phyloP scores from a whole-genome alignment of 2,888 invertebrate species.

The Anorthoa munda region DNA sequence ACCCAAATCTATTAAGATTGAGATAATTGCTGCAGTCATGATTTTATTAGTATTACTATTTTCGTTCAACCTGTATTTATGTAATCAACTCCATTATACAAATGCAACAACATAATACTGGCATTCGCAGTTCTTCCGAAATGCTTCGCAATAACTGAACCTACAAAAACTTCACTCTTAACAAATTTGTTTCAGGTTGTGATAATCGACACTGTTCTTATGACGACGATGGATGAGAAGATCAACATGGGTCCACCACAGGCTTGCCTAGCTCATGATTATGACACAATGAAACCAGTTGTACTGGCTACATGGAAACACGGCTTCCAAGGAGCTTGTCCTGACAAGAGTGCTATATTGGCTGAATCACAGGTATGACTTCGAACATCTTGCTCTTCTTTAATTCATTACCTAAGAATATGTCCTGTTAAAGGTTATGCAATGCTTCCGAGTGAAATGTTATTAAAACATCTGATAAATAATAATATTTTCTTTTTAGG shows the following conservation, averaged over 20 bases:
- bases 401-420: not conserved
- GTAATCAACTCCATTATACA: not conserved
- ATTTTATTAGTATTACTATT: conserved; percentile 15
- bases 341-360: conserved; percentile 97
- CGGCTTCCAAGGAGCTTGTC: conserved; percentile 98
- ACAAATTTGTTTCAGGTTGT: conserved; percentile 93
- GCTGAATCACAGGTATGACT: conserved; percentile 95
- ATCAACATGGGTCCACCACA: conserved; percentile 92
- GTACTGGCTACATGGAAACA: conserved; percentile 98
- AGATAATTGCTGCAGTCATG: not conserved
- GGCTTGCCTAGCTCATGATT: conserved; percentile 96
- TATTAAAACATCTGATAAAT: conserved; percentile 1
- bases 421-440: no score
- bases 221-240: conserved; percentile 96
- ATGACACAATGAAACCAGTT: conserved; percentile 98
- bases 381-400: not conserved
- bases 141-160: not conserved
- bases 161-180: not conserved
- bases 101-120: no score
- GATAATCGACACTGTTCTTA: conserved; percentile 96
- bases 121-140: not conserved
- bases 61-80: not conserved
- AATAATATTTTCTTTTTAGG: conserved; percentile 83
- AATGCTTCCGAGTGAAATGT: not conserved
- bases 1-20: not conserved